Percentiles rank a stretch among this genome's conserved stretches.
These are phyloP conservation scores for Pseudopleuronectes americanus DNA, from an alignment of 2,797 vertebrate genomes.

Conservation along the genomic window DNA sequence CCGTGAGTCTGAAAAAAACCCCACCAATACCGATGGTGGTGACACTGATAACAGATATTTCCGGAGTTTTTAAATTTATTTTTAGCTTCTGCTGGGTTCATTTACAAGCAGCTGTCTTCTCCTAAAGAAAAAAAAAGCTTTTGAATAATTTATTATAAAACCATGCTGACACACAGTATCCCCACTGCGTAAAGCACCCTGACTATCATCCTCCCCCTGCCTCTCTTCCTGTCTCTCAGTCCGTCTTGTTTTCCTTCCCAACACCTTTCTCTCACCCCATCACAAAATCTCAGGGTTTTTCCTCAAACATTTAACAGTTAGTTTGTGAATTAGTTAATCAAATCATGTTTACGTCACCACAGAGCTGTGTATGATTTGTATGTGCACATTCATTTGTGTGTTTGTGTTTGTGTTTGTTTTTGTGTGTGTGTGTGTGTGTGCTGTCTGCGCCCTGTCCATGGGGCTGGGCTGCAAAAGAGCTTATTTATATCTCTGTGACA, in stretches of 20 bases:
- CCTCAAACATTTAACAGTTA: background rate
- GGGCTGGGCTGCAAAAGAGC: conserved; percentile 32
- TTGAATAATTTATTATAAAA: conserved; percentile 55
- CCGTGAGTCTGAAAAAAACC: conserved; percentile 77
- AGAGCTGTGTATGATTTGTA: background rate
- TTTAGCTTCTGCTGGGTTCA: background rate
- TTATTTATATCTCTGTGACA: conserved; percentile 70
- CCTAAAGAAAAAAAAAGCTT: conserved; percentile 2
- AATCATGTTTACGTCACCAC: conserved; percentile 8
- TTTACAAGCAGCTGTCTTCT: background rate
- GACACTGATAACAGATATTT: no score
- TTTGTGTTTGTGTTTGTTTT: conserved; percentile 8
- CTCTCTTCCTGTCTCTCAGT: conserved; percentile 4
- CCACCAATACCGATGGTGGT: background rate
- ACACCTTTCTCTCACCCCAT: background rate
- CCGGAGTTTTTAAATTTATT: background rate
- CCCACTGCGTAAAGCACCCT: conserved; percentile 9
- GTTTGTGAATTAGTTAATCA: background rate
- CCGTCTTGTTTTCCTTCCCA: background rate
- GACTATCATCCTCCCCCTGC: conserved; percentile 4
- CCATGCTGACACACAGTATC: conserved; percentile 31
- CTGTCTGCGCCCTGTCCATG: conserved; percentile 32
- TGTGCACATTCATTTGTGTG: background rate
- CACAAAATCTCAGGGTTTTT: background rate
- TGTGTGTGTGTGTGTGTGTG: conserved; percentile 23